Conservation (phyloP, 2,888 invertebrate species). For the Drosophila prolongata region DNA sequence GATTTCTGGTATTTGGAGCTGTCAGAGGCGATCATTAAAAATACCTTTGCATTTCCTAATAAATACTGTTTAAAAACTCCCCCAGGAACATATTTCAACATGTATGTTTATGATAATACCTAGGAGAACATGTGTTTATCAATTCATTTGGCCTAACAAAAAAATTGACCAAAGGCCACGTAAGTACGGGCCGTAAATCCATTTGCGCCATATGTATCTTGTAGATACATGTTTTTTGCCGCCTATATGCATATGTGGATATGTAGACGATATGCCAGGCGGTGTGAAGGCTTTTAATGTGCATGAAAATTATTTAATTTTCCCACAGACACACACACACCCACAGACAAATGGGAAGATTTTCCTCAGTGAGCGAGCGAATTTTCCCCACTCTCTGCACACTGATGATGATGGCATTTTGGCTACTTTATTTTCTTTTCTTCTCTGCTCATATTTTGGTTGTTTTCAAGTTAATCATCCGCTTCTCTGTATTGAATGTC, state of each 20-base stretch:
- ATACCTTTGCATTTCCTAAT: background rate
- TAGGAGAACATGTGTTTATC: conserved; percentile 30
- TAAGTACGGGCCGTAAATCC: conserved; percentile 62
- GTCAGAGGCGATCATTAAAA: background rate
- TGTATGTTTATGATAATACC: conserved; percentile 20
- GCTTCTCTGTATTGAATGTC: conserved; percentile 78
- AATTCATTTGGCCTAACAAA: conserved; percentile 28
- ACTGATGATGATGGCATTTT: conserved; percentile 48
- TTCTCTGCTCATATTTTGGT: conserved; percentile 68
- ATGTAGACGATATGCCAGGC: conserved; percentile 40
- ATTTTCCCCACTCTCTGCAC: conserved; percentile 13
- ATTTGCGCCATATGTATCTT: conserved; percentile 74
- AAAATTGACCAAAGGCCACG: conserved; percentile 54
- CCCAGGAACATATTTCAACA: background rate
- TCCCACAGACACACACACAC: conserved; percentile 53
- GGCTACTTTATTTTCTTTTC: conserved; percentile 72
- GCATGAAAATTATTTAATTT: conserved; percentile 79
- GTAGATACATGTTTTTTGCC: conserved; percentile 57
- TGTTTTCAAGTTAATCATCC: conserved; percentile 75
- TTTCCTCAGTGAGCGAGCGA: conserved; percentile 24
- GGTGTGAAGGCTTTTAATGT: conserved; percentile 75
- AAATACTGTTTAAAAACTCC: background rate
- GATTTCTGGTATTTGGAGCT: conserved; percentile 30
- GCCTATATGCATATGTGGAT: conserved; percentile 52
- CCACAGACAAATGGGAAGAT: conserved; percentile 15